Evolutionary conservation across 2,113 vertebrate species (phyloP).

Genomic region (Platichthys stellatus): DNA sequence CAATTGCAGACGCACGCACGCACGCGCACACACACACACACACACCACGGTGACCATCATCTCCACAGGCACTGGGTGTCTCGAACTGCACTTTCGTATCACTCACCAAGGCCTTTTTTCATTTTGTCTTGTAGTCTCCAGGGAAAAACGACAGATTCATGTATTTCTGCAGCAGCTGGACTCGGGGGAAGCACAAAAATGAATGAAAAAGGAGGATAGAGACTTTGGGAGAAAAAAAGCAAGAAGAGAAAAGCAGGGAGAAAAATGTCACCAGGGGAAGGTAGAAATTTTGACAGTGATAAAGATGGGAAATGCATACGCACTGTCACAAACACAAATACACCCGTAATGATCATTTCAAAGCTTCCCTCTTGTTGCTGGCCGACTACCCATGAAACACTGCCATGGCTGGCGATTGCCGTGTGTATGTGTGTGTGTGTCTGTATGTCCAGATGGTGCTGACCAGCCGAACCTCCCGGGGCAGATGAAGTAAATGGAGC

Average conservation of each 20-base stretch:
- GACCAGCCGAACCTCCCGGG: conserved; percentile 79
- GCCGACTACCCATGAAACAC: conserved; percentile 48
- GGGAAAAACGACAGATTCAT: conserved; percentile 37
- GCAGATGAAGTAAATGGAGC: conserved; percentile 79
- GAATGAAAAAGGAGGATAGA: conserved; percentile 34
- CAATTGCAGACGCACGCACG: background rate
- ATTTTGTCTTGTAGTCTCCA: conserved; percentile 35
- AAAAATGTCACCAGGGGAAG: conserved; percentile 29
- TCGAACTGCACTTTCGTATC: conserved; percentile 18
- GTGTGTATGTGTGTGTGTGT: conserved; percentile 25
- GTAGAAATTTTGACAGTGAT: conserved; percentile 23
- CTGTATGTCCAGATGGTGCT: conserved; percentile 75
- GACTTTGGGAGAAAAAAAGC: background rate
- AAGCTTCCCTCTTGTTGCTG: conserved; percentile 62
- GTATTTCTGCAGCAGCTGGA: conserved; percentile 45
- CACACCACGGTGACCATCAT: conserved; percentile 22
- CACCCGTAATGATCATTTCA: conserved; percentile 44
- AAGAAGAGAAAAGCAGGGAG: background rate
- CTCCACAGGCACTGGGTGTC: conserved; percentile 32
- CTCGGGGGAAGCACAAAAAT: conserved; percentile 34
- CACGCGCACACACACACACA: background rate
- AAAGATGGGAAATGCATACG: conserved; percentile 25
- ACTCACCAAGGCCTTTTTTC: conserved; percentile 41
- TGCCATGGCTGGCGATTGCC: conserved; percentile 33
- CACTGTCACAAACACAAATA: background rate